Base-by-base conservation (phyloP, 2,888 invertebrate genomes). In the Drosophila formosana region DNA sequence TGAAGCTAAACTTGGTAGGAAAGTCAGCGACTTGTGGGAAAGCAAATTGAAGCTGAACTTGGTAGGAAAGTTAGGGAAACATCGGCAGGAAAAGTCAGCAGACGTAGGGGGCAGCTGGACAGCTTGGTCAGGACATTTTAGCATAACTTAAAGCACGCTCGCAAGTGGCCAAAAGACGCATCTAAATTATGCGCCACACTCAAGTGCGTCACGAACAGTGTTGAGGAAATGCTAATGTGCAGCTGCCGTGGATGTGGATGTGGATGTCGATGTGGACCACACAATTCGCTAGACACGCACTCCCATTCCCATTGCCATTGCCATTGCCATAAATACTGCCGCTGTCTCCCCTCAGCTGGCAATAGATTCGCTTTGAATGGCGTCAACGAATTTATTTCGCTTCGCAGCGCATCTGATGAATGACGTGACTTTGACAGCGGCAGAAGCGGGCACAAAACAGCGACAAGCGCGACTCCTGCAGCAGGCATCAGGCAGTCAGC, bases 381-480 rank as follows among this genome's bases (percentile, higher is more conserved):
- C 80, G 80, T 80, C 80, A 80, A 80, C 80, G 69, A 75, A 80
- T 75, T 83, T 68, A 83, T 82, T 85, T 83, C 83, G 69, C 83
- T 74, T 85, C 85, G 75, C 51, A 52, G 75, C 73, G 79, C 74
- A 71, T 80, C 75, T 85, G 88, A 81, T 86, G 78, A 74, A 85
- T 88, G 88, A 80, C 81, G 81, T 81, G 77, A 77, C 72, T 80
- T 58, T 75, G 68, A 75, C 73, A 72, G 77, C 56, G 2, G 18
- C 18, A 18, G 37, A 41, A 25, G 45, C 55, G 51, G 49, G 56
- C 30, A 52, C 55, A 61, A 65, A 45, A 39, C 51, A 63, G 43
- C 47, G 23, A 32, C 6, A 47, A 13, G 37, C 28, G 34, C 32
- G 32, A n/a, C 61, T 43, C 6, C 62, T 62, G 25, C 61, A 43